A percentile compares a stretch with the other conserved stretches of the same genome.
Conservation (phyloP, 2,797 vertebrate genomes). For the Sebastes taczanowskii region DNA sequence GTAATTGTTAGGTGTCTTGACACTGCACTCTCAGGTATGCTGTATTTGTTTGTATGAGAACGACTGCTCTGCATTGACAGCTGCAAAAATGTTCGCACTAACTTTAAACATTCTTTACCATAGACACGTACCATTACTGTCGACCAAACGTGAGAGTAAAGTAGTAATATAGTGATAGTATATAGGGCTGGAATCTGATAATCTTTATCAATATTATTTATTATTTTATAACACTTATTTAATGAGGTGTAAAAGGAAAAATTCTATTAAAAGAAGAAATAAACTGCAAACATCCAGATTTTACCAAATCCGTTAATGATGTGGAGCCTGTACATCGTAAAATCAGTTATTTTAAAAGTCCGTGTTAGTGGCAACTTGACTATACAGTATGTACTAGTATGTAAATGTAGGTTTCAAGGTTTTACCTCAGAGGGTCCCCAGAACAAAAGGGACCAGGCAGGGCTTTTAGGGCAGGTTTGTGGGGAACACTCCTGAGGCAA, state of each 20-base stretch:
- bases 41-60: background rate
- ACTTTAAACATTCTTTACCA: background rate
- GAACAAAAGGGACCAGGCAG: background rate
- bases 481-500: background rate
- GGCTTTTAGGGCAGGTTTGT: background rate
- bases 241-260: background rate
- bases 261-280: background rate
- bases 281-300: background rate
- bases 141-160: background rate
- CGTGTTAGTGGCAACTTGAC: background rate
- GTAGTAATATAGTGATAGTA: background rate
- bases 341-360: background rate
- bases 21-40: background rate
- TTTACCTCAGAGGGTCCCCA: background rate
- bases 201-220: background rate
- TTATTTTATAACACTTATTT: background rate
- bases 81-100: background rate
- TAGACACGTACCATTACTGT: background rate
- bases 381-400: background rate
- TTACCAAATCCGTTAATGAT: background rate
- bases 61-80: background rate
- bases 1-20: background rate
- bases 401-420: background rate
- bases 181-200: background rate
- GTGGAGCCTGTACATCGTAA: background rate